Percentiles rank a stretch among this genome's conserved stretches.
Evolutionary conservation across 2,113 vertebrate genomes (phyloP).

Genomic region (Anguilla rostrata): DNA sequence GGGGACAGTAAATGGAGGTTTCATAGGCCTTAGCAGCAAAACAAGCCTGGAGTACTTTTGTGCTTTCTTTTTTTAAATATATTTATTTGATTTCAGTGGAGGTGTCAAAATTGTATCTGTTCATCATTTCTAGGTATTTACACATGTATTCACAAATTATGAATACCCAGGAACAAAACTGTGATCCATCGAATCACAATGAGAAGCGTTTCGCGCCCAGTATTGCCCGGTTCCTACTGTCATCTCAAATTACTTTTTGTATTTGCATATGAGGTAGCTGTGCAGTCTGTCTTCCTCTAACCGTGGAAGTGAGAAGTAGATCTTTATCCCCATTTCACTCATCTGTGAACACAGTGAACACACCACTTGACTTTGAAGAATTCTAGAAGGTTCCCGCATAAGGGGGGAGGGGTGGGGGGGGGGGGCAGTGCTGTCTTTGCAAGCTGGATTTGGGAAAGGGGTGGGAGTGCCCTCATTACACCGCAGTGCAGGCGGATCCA

Average conservation of each 20-base stretch:
- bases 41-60: not conserved
- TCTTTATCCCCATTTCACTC: not conserved
- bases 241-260: not conserved
- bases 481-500: not conserved
- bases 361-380: constrained; percentile 11
- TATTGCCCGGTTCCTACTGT: not conserved
- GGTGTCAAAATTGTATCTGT: too few relatives aligned
- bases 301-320: not conserved
- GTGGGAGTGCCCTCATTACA: not conserved
- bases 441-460: not conserved
- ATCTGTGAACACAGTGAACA: not conserved
- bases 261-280: constrained; percentile 19
- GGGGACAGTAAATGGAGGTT: not conserved
- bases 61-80: too few relatives aligned
- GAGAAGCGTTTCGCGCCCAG: not conserved
- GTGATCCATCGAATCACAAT: not conserved
- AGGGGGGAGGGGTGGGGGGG: too few relatives aligned
- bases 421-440: not conserved
- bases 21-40: constrained; percentile 7
- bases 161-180: not conserved
- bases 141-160: too few relatives aligned
- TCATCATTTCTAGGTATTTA: too few relatives aligned
- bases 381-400: too few relatives aligned
- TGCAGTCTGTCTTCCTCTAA: constrained; percentile 4
- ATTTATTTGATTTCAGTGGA: too few relatives aligned